Evolutionary conservation across 1,140 invertebrate genomes (phyloP).

Genomic region (Trachymyrmex septentrionalis): DNA sequence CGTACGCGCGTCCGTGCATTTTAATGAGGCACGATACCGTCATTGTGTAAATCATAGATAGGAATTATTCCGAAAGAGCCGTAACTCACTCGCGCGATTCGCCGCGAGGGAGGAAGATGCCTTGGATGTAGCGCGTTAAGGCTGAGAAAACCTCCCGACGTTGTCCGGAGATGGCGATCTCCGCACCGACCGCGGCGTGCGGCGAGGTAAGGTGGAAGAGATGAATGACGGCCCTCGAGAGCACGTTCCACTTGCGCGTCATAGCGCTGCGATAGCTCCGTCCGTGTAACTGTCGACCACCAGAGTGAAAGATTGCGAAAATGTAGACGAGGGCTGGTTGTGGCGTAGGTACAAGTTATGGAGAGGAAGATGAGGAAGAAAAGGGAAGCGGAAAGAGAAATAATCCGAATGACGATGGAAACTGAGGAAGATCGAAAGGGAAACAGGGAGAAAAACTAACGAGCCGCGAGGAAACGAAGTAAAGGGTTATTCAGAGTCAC

Average conservation of each 20-base stretch:
- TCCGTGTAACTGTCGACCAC: slow-evolving; percentile 74
- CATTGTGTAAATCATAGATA: not conserved
- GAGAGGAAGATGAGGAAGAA: slow-evolving; percentile 36
- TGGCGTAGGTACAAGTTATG: no score
- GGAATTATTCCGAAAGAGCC: slow-evolving; percentile 11
- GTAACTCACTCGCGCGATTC: slow-evolving; percentile 41
- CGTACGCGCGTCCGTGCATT: not conserved
- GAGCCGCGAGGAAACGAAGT: slow-evolving; percentile 10
- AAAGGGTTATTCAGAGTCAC: not conserved
- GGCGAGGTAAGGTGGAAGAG: slow-evolving; percentile 21
- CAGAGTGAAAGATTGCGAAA: slow-evolving; percentile 74
- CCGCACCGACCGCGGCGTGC: slow-evolving; percentile 1
- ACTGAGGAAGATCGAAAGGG: slow-evolving; percentile 1
- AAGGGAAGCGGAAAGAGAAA: slow-evolving; percentile 34
- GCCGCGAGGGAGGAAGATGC: slow-evolving; percentile 49
- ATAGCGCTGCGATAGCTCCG: slow-evolving; percentile 59
- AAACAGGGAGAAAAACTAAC: slow-evolving; percentile 34
- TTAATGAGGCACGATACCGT: slow-evolving; percentile 46
- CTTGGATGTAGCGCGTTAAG: slow-evolving; percentile 50
- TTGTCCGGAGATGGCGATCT: slow-evolving; percentile 59
- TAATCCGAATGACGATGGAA: not conserved
- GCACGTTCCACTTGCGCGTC: slow-evolving; percentile 71
- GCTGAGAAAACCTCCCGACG: slow-evolving; percentile 38
- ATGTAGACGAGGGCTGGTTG: slow-evolving; percentile 60
- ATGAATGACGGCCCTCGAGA: slow-evolving; percentile 63